Evolutionary conservation across 2,888 invertebrate species (phyloP).

Genomic region (Scrobipalpa costella): DNA sequence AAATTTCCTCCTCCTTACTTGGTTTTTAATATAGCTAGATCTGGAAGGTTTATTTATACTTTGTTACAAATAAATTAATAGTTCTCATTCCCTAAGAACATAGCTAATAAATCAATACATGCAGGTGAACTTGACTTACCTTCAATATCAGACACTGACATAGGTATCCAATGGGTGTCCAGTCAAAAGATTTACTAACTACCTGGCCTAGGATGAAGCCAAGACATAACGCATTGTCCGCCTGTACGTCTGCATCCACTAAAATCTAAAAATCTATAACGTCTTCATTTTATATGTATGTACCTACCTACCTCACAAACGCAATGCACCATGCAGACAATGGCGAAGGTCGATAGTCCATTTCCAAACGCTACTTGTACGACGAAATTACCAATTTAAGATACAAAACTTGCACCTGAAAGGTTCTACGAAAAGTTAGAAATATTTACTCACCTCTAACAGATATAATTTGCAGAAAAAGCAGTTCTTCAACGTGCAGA

Average conservation of each 20-base stretch:
- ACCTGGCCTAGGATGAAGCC: not conserved
- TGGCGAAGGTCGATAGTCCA: constrained; percentile 78
- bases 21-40: too few relatives aligned
- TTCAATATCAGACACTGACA: constrained; percentile 1
- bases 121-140: constrained; percentile 10
- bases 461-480: constrained; percentile 69
- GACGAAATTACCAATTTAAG: constrained; percentile 18
- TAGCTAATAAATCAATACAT: not conserved
- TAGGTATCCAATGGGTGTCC: not conserved
- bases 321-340: constrained; percentile 81
- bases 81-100: too few relatives aligned
- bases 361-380: constrained; percentile 39
- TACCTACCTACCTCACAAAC: constrained; percentile 63
- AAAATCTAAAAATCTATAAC: constrained; percentile 14
- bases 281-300: constrained; percentile 23
- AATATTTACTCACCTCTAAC: constrained; percentile 70
- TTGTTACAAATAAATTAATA: too few relatives aligned
- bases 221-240: not conserved
- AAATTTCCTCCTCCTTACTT: too few relatives aligned
- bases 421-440: constrained; percentile 33
- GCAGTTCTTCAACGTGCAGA: constrained; percentile 71
- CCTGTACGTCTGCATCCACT: not conserved
- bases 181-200: not conserved
- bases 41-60: too few relatives aligned
- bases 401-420: constrained; percentile 14